These are phyloP conservation scores for Manis crassicaudata DNA, from an alignment of 2,797 vertebrate genomes.

Conservation along the genomic window DNA sequence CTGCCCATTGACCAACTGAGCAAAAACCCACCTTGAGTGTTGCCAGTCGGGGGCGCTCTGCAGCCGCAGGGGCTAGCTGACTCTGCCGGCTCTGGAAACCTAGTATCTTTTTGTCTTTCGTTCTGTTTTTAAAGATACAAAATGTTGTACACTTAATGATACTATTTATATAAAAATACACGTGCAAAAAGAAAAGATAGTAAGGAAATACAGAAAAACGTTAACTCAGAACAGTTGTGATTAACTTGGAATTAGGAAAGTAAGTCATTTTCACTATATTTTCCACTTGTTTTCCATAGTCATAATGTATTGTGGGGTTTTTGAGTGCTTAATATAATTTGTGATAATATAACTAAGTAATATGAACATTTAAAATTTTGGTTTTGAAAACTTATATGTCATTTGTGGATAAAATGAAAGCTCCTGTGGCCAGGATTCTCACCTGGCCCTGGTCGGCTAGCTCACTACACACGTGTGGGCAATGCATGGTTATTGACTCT, in stretches of 20 bases:
- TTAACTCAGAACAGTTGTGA: neutral
- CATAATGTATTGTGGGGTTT: no score
- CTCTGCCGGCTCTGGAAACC: neutral
- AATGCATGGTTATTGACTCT: no score
- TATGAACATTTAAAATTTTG: neutral
- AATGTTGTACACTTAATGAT: neutral
- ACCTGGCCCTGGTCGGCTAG: no score
- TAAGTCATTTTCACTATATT: neutral
- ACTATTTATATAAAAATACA: neutral
- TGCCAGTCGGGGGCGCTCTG: neutral
- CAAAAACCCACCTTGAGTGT: no score
- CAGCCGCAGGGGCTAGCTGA: neutral
- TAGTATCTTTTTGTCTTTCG: no score
- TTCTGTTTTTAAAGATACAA: neutral
- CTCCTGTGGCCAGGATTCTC: no score
- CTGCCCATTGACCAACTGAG: accelerated
- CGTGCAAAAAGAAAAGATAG: neutral
- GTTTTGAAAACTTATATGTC: neutral
- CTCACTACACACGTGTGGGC: no score
- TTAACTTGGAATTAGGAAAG: neutral
- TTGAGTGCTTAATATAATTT: neutral
- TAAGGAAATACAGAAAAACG: neutral
- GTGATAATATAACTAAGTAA: neutral
- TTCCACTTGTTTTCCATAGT: neutral
- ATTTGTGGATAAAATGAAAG: no score